Evolutionary conservation across 2,888 invertebrate species (phyloP).

Genomic region (Tupiocoris notatus): DNA sequence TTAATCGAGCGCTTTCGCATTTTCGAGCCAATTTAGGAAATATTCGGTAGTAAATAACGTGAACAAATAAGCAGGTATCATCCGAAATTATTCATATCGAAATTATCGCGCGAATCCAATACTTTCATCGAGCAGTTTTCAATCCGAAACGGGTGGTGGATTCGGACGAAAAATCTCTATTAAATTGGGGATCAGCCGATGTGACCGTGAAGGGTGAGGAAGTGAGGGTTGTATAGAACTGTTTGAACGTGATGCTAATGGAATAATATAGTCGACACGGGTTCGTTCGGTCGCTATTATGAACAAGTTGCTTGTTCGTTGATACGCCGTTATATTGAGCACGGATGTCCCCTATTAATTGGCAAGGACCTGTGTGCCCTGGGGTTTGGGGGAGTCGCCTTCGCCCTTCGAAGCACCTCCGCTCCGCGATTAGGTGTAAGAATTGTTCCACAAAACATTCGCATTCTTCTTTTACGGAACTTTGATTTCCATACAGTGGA

Average conservation of each 20-base stretch:
- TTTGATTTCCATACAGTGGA: too few relatives aligned
- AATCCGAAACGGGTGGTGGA: too few relatives aligned
- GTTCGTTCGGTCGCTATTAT: conserved; percentile 3
- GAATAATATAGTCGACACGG: conserved; percentile 17
- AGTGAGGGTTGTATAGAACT: background rate
- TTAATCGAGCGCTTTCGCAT: too few relatives aligned
- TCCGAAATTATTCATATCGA: background rate
- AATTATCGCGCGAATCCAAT: too few relatives aligned
- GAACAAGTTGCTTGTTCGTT: conserved; percentile 8
- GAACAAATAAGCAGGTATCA: background rate
- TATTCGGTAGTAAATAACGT: too few relatives aligned
- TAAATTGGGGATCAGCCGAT: background rate
- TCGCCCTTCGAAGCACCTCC: background rate
- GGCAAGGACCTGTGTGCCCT: background rate
- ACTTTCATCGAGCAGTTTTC: too few relatives aligned
- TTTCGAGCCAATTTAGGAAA: too few relatives aligned
- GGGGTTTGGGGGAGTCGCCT: background rate
- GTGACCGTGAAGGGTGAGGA: background rate
- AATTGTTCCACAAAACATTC: background rate
- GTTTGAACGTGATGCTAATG: background rate
- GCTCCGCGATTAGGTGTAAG: background rate
- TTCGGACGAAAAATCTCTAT: too few relatives aligned
- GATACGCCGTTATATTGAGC: conserved; percentile 22
- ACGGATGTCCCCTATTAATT: conserved; percentile 25
- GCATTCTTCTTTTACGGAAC: background rate